Percentiles rank a stretch among this genome's conserved stretches.
Evolutionary conservation across 1,140 invertebrate genomes (phyloP).

Genomic region (Drosophila lini): DNA sequence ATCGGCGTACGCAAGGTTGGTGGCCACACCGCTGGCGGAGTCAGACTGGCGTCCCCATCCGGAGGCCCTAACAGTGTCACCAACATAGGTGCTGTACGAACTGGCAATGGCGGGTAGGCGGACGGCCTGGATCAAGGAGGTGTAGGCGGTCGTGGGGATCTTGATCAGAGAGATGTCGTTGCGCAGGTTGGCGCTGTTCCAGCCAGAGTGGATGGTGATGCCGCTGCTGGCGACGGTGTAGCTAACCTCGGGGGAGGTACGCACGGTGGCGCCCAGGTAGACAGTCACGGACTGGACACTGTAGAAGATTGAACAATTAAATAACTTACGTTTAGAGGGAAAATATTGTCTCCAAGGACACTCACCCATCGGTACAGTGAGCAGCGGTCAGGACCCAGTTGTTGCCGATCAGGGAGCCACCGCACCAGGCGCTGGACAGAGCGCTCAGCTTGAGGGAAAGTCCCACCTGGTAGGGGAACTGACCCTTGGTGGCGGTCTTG

Average conservation of each 20-base stretch:
- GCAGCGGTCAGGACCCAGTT: constrained; percentile 64
- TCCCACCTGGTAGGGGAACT: constrained; percentile 84
- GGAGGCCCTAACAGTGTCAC: constrained; percentile 53
- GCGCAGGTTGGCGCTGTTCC: constrained; percentile 50
- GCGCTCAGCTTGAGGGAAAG: constrained; percentile 63
- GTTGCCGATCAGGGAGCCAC: constrained; percentile 85
- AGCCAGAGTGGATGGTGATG: constrained; percentile 62
- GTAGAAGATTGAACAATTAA: neutral
- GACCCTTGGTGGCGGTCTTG: constrained; percentile 51
- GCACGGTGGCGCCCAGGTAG: constrained; percentile 67
- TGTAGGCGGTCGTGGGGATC: constrained; percentile 39
- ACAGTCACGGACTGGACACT: constrained; percentile 63
- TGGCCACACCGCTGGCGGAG: constrained; percentile 31
- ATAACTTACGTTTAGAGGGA: neutral
- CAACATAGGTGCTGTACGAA: constrained; percentile 67
- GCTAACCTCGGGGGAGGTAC: constrained; percentile 53
- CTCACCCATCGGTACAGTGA: constrained; percentile 70
- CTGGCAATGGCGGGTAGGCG: constrained; percentile 44
- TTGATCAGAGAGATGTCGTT: constrained; percentile 77
- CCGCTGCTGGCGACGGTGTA: constrained; percentile 13
- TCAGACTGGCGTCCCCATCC: constrained; percentile 70
- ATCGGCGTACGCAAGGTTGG: constrained; percentile 25
- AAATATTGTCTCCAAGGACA: neutral
- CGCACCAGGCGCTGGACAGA: constrained; percentile 82
- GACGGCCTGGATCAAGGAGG: constrained; percentile 35